Evolutionary conservation across 2,797 vertebrate genomes (phyloP).

Genomic region (Pipistrellus pipistrellus): DNA sequence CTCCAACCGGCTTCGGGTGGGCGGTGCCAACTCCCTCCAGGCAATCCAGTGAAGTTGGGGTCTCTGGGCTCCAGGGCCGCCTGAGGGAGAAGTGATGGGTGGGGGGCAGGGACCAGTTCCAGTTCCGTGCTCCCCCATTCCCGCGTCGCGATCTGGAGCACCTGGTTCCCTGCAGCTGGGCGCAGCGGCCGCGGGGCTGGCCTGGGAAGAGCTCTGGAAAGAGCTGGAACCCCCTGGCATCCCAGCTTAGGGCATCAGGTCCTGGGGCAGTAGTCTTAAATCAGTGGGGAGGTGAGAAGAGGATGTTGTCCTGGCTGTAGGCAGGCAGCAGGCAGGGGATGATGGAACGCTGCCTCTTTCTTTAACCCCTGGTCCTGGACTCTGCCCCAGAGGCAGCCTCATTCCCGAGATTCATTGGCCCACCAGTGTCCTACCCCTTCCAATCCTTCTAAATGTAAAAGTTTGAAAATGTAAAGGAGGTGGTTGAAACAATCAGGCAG

Average conservation of each 20-base stretch:
- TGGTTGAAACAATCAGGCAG: background rate
- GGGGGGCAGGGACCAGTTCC: background rate
- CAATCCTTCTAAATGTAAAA: background rate
- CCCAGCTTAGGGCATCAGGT: background rate
- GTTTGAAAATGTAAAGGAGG: conserved; percentile 58
- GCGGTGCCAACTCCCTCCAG: background rate
- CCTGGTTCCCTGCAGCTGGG: background rate
- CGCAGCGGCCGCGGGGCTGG: background rate
- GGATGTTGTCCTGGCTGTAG: too few species aligned
- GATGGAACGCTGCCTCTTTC: background rate
- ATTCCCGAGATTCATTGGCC: fast-evolving
- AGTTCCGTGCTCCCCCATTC: fast-evolving
- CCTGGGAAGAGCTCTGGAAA: background rate
- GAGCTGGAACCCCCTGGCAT: background rate
- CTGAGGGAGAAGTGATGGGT: background rate
- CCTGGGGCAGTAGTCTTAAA: background rate
- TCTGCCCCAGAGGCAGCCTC: background rate
- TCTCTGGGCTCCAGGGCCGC: background rate
- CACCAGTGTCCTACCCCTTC: background rate
- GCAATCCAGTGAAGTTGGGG: background rate
- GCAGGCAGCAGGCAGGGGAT: too few species aligned
- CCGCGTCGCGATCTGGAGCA: fast-evolving
- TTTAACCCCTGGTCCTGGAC: background rate
- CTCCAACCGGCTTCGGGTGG: too few species aligned
- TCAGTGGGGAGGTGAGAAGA: background rate